Conservation (phyloP, 1,140 invertebrate genomes). For the Copidosoma floridanum region DNA sequence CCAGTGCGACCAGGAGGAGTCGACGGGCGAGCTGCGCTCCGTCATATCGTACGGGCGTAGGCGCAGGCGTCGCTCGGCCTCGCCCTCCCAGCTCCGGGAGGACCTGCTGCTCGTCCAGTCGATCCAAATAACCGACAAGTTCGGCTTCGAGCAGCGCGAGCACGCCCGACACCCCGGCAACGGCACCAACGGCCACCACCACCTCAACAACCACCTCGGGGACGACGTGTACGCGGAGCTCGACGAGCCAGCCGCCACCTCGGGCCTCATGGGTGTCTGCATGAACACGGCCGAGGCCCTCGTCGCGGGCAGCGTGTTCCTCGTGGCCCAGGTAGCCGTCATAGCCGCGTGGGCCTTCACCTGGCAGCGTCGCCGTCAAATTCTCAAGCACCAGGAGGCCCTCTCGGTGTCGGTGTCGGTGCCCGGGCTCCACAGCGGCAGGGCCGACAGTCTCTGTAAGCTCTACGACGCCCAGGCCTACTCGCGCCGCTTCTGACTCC, state of each 20-base stretch:
- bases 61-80: conserved; percentile 58
- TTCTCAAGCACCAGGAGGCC: conserved; percentile 59
- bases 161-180: conserved; percentile 3
- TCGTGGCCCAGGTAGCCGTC: conserved; percentile 77
- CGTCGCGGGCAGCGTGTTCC: conserved; percentile 77
- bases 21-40: conserved; percentile 75
- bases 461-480: conserved; percentile 83
- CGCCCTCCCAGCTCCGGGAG: conserved; percentile 62
- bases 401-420: conserved; percentile 60
- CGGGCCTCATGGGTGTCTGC: conserved; percentile 61
- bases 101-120: conserved; percentile 85
- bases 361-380: conserved; percentile 73
- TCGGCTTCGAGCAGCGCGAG: conserved; percentile 74
- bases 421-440: conserved; percentile 58
- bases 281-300: conserved; percentile 76
- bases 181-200: not conserved
- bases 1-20: conserved; percentile 77
- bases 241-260: conserved; percentile 56
- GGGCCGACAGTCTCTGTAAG: conserved; percentile 79
- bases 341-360: conserved; percentile 81
- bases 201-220: conserved; percentile 37
- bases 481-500: conserved; percentile 76
- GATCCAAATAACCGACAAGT: conserved; percentile 90
- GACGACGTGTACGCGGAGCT: conserved; percentile 54
- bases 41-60: conserved; percentile 79